Conservation (phyloP, 2,113 vertebrate genomes). For the Lasiurus cinereus region DNA sequence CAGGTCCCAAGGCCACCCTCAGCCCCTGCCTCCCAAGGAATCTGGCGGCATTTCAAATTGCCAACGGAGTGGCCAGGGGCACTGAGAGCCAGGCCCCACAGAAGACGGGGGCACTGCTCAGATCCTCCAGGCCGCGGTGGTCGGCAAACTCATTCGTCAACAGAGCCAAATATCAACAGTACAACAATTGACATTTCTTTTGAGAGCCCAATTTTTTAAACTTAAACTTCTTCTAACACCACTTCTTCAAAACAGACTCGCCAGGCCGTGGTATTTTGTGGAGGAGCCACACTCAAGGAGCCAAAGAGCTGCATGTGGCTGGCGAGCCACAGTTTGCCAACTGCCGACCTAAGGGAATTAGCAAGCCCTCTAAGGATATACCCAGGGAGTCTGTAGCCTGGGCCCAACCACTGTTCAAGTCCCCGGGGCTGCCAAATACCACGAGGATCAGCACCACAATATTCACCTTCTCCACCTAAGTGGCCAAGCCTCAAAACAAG, state of each 20-base stretch:
- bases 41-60: not conserved
- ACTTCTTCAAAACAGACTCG: too few species aligned
- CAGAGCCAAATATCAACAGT: too few species aligned
- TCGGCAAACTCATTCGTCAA: too few species aligned
- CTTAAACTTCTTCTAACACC: too few species aligned
- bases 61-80: not conserved
- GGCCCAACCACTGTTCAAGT: not conserved
- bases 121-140: not conserved
- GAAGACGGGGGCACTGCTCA: not conserved
- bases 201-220: too few species aligned
- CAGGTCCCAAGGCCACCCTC: fast-evolving
- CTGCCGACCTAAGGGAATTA: not conserved
- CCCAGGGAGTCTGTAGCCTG: not conserved
- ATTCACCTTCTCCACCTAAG: not conserved
- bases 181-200: too few species aligned
- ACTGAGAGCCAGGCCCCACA: not conserved
- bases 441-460: not conserved
- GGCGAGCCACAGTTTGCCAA: too few species aligned
- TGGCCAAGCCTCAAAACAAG: slow-evolving; percentile 2
- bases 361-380: not conserved
- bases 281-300: too few species aligned
- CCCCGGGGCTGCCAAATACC: not conserved
- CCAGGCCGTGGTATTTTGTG: too few species aligned
- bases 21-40: not conserved
- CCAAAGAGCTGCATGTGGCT: too few species aligned